Evolutionary conservation across 92 coral and sea anemone species (phyloP), one percentile per base, ranked within the genome.

Genomic region (Parazoanthus darwini): DNA sequence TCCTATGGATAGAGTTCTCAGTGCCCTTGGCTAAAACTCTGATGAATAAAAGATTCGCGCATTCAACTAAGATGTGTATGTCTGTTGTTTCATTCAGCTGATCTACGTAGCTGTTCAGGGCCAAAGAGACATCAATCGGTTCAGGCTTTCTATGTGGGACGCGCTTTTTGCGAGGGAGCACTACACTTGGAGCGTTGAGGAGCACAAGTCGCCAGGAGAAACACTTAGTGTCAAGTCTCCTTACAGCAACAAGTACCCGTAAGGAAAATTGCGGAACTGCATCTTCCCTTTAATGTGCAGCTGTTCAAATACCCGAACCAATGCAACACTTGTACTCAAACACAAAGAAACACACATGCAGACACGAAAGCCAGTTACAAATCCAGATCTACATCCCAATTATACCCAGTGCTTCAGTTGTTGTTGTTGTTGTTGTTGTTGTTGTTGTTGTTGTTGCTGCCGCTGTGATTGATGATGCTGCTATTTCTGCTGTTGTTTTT

Each of bases 41-140:
- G 8, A 51, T 51, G 58, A 4, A 51, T 4, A 14, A 58, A 58
- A 58, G 20, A 58, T 58, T 66, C 3, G 15, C 15, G 5, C 26
- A 26, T 70, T 2, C 8, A 3, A 25, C 70, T 82, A 66, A 65
- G 3, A 3, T 39, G 18, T 20, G 33, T 29, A 29, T 29, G 18
- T 7, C 10, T 79, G 35, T 82, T 86, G 54, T 42, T n/a, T 75
- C 50, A 29, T 44, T 44, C 74, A 97, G 99, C 68, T 94, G 85
- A 93, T 97, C 36, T 97, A 81, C 77, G 99, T 97, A 11, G 99
- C 97, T 29, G 99, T 97, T 1, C 99, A 97, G 91, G 99, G 99
- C 8, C 99, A 97, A 86, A 36, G 77, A 25, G 56, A 78, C 7
- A 80, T 10, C 84, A 97, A 97, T 89, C 88, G 87, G 88, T 95